These are phyloP conservation scores for Dicyrtomina minuta DNA, from an alignment of 2,888 invertebrate genomes.

Conservation along the genomic window DNA sequence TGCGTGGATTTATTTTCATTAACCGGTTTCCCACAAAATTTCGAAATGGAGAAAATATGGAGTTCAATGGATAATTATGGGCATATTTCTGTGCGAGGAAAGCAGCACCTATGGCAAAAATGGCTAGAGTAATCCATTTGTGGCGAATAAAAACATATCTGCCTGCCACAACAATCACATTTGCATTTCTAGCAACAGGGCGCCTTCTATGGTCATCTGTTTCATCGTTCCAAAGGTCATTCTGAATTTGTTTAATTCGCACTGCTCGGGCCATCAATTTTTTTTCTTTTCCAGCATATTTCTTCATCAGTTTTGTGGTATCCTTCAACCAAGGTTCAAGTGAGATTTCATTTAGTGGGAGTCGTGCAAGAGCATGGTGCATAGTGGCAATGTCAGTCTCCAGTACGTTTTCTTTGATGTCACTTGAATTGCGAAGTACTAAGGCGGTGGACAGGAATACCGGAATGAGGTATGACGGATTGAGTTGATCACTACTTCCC, in stretches of 20 bases:
- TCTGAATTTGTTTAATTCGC: conserved; percentile 47
- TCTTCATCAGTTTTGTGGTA: conserved; percentile 41
- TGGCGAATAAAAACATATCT: conserved; percentile 46
- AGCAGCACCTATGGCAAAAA: conserved; percentile 43
- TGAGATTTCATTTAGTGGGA: conserved; percentile 39
- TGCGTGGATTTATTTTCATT: too few species aligned
- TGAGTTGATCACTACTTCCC: conserved; percentile 39
- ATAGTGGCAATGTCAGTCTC: conserved; percentile 50
- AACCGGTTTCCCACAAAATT: background rate
- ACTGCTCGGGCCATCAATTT: conserved; percentile 38
- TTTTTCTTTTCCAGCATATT: conserved; percentile 42
- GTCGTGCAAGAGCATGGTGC: conserved; percentile 46
- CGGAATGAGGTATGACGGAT: conserved; percentile 45
- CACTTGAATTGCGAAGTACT: conserved; percentile 40
- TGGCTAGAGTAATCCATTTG: conserved; percentile 43
- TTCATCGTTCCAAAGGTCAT: conserved; percentile 49
- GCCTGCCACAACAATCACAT: conserved; percentile 34
- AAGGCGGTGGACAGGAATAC: conserved; percentile 48
- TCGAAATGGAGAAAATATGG: background rate
- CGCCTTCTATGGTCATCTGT: conserved; percentile 37
- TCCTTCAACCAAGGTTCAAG: conserved; percentile 51
- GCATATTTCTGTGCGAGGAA: conserved; percentile 45
- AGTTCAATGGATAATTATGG: background rate
- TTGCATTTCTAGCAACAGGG: conserved; percentile 14
- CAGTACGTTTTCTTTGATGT: conserved; percentile 36